Evolutionary conservation across 1,140 invertebrate species (phyloP).

Genomic region (Habropoda laboriosa): DNA sequence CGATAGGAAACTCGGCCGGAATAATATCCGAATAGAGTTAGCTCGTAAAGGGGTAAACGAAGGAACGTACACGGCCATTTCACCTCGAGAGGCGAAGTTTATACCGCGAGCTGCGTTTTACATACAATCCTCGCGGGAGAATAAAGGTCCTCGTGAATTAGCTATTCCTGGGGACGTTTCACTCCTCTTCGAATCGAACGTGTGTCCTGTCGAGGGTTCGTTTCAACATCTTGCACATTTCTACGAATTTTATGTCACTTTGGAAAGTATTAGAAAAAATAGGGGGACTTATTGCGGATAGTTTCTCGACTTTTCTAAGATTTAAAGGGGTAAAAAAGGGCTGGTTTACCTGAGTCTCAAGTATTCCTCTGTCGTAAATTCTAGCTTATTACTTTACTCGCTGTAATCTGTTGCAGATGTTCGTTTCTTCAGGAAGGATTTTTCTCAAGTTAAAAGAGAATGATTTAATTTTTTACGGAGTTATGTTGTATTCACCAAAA

Average conservation of each 20-base stretch:
- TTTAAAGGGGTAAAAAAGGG: background rate
- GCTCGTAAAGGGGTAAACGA: slow-evolving; percentile 35
- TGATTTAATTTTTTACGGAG: too few relatives aligned
- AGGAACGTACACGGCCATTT: slow-evolving; percentile 14
- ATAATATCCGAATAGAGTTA: slow-evolving; percentile 9
- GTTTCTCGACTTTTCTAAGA: too few relatives aligned
- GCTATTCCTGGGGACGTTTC: slow-evolving; percentile 62
- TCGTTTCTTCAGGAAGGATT: too few relatives aligned
- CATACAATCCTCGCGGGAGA: slow-evolving; percentile 40
- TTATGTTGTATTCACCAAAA: too few relatives aligned
- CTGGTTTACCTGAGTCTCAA: background rate
- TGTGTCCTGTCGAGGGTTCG: background rate
- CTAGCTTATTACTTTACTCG: too few relatives aligned
- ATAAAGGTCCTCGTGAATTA: slow-evolving; percentile 69
- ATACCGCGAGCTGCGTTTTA: slow-evolving; percentile 45
- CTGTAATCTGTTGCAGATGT: too few relatives aligned
- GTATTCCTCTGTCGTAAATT: slow-evolving; percentile 13
- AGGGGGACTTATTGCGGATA: too few relatives aligned
- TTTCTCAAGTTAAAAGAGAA: too few relatives aligned
- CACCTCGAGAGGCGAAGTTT: slow-evolving; percentile 55
- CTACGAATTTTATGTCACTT: background rate
- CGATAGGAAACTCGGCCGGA: background rate
- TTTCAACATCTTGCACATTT: slow-evolving; percentile 5
- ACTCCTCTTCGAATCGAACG: background rate
- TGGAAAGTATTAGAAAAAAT: background rate